These are phyloP conservation scores for Sus cebifrons DNA, from an alignment of 2,797 vertebrate genomes.

Conservation along the genomic window DNA sequence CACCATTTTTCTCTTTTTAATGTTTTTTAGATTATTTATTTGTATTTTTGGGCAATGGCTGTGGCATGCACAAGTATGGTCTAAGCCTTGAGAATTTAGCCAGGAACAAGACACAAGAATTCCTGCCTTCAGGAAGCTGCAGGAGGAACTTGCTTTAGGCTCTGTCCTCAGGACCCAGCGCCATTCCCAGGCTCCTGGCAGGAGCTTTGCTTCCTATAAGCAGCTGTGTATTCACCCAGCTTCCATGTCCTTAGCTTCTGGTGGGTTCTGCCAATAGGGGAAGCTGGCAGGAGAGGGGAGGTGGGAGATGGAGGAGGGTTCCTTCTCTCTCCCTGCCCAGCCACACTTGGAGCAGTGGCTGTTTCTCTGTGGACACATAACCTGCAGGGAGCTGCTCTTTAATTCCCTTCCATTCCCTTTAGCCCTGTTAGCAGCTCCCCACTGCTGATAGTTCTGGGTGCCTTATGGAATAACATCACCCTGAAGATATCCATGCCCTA, in stretches of 20 bases:
- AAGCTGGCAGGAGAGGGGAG: not conserved
- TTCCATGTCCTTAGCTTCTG: not conserved
- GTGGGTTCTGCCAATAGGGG: not conserved
- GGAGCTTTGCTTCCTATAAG: not conserved
- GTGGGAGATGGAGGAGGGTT: not conserved
- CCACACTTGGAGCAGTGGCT: not conserved
- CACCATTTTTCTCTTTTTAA: not conserved
- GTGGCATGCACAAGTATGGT: not conserved
- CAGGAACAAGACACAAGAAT: slow-evolving; percentile 20
- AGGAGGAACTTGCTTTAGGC: not conserved
- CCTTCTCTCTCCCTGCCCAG: not conserved
- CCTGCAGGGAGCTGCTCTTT: not conserved
- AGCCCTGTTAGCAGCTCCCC: not conserved
- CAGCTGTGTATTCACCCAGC: not conserved
- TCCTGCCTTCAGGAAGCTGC: not conserved
- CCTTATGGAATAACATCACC: not conserved
- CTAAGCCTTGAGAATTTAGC: not conserved
- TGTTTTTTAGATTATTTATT: not conserved
- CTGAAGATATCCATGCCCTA: not conserved
- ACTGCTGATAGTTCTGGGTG: not conserved
- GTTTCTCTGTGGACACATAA: not conserved
- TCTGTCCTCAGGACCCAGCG: not conserved
- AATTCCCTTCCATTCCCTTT: not conserved
- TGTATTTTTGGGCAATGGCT: no score
- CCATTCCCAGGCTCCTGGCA: not conserved